These are phyloP conservation scores for Sisyra nigra DNA, from an alignment of 2,888 invertebrate genomes.

Conservation along the genomic window DNA sequence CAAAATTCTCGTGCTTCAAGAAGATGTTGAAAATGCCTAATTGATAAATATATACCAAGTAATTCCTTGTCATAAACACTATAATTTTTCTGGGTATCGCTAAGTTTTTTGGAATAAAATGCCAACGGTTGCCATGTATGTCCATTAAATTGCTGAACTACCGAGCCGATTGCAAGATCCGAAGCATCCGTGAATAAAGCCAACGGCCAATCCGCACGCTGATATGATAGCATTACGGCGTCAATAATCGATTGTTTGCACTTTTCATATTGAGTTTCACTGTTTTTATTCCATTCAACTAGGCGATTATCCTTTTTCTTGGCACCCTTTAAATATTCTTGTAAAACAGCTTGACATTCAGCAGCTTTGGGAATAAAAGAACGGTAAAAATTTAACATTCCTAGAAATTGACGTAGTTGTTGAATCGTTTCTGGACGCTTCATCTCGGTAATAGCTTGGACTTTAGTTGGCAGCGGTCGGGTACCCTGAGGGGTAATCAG, in stretches of 20 bases:
- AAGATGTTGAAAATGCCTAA: too few species aligned
- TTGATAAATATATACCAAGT: too few species aligned
- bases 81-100: too few species aligned
- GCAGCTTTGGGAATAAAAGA: slow-evolving; percentile 3
- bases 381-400: not conserved
- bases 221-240: slow-evolving; percentile 9
- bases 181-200: slow-evolving; percentile 9
- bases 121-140: too few species aligned
- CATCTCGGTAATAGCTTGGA: slow-evolving; percentile 13
- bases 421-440: slow-evolving; percentile 16
- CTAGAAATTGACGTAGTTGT: slow-evolving; percentile 15
- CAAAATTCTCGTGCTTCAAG: too few species aligned
- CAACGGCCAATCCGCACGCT: not conserved
- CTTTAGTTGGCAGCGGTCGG: slow-evolving; percentile 10
- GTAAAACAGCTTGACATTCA: slow-evolving; percentile 1
- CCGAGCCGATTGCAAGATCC: slow-evolving; percentile 10
- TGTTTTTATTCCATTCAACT: slow-evolving; percentile 7
- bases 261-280: slow-evolving; percentile 5
- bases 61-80: too few species aligned
- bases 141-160: slow-evolving; percentile 15
- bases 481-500: slow-evolving; percentile 10
- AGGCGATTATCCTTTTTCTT: not conserved
- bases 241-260: slow-evolving; percentile 7
- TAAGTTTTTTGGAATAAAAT: too few species aligned
- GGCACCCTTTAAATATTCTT: slow-evolving; percentile 1